Base-by-base conservation (phyloP, 2,113 vertebrate genomes). In the Sinosuthora webbiana region DNA sequence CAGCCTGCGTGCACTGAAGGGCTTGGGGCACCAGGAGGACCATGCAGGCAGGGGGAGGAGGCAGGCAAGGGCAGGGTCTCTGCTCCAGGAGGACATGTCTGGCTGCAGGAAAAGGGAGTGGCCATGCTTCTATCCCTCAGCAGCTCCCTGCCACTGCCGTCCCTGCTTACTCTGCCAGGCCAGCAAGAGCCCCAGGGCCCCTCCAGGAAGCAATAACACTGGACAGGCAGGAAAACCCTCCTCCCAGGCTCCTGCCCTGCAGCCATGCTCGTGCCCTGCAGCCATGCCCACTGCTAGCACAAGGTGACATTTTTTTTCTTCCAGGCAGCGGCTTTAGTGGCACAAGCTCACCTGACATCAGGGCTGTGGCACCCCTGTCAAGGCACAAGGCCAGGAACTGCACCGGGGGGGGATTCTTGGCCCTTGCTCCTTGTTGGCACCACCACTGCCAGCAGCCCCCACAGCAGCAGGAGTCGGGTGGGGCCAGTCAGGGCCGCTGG, bases 161-260 rank as follows among this genome's bases (percentile, higher is more conserved):
- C 68, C 42, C 15, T 2, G 10, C 57, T 35, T 24, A 21, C 78
- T 75, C 27, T 35, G 53, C 49, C 37, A 27, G 80, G 75, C 67
- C 53, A 90, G 56, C 30, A 15, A 47, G n/a, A 83, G n/a, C 2
- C 3, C 52, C 7, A 27, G 60, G 56, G 55, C 73, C 74, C 74
- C 82, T 52, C 89, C 1, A 7, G 94, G 87, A 96, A 96, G 95
- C 96, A 97, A 95, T 95, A 97, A 97, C 45, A 25, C 57, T 92
- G 64, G 80, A 39, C 63, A 86, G 62, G 64, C 89, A 82, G 44
- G 64, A 37, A 59, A 76, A 30, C 35, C 71, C 62, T 91, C 62
- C 31, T 88, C 86, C 85, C 81, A 71, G 82, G 88, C 85, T 42
- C 89, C 77, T 30, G 10, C 87, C 73, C 87, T n/a, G 60, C 87